Conservation (phyloP, 2,888 invertebrate genomes). For the Teinopalpus imperialis region DNA sequence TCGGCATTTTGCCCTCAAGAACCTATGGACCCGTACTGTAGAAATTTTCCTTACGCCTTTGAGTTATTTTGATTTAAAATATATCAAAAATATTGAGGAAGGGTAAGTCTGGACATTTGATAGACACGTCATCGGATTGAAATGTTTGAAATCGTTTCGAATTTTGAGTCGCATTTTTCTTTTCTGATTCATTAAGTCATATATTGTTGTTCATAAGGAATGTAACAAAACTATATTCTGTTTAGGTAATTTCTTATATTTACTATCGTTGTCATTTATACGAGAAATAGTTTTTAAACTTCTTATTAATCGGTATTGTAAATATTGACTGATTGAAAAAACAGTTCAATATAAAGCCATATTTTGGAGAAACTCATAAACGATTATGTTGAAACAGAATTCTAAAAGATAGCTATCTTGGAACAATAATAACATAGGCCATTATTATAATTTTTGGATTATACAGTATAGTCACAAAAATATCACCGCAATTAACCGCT, state of each 20-base stretch:
- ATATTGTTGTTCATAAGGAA: slow-evolving; percentile 6
- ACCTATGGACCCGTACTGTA: slow-evolving; percentile 38
- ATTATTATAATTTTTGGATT: too few relatives aligned
- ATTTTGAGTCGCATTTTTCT: slow-evolving; percentile 1
- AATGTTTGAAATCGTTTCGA: slow-evolving; percentile 11
- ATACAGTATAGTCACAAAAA: too few relatives aligned
- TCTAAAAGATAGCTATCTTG: too few relatives aligned
- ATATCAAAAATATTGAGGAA: slow-evolving; percentile 23
- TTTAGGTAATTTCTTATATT: neutral
- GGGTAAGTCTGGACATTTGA: slow-evolving; percentile 14
- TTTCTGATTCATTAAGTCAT: slow-evolving; percentile 16
- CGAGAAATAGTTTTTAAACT: too few relatives aligned
- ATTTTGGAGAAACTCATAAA: too few relatives aligned
- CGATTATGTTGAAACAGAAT: too few relatives aligned
- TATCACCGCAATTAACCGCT: too few relatives aligned
- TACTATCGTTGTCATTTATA: too few relatives aligned
- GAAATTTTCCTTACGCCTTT: slow-evolving; percentile 60
- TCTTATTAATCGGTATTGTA: too few relatives aligned
- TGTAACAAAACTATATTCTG: slow-evolving; percentile 5
- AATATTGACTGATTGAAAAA: too few relatives aligned
- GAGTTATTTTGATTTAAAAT: slow-evolving; percentile 34
- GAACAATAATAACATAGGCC: too few relatives aligned
- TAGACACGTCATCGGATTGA: slow-evolving; percentile 23
- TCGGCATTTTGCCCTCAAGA: slow-evolving; percentile 58
- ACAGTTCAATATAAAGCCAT: too few relatives aligned